Conservation (phyloP, 2,113 vertebrate species). For the Misgurnus anguillicaudatus region DNA sequence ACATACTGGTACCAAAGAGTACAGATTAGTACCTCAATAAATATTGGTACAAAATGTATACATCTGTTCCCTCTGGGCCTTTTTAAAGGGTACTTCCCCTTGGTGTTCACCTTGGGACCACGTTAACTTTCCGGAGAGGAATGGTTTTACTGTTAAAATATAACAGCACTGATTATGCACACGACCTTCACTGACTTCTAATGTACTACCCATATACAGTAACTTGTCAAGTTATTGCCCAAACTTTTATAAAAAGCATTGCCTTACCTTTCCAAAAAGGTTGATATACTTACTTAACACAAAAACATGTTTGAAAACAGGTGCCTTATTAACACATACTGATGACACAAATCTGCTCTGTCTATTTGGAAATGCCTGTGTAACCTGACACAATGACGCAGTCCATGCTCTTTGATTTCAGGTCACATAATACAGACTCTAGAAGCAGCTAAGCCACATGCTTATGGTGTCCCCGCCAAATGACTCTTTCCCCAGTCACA, state of each 20-base stretch:
- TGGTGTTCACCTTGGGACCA: no score
- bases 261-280: no score
- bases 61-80: no score
- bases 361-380: conserved; percentile 16
- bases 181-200: background rate
- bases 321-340: background rate
- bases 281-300: no score
- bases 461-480: background rate
- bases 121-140: background rate
- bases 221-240: background rate
- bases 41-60: no score
- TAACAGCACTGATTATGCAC: background rate
- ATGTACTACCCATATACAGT: background rate
- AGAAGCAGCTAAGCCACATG: conserved; percentile 1
- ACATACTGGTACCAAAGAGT: no score
- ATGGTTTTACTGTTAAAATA: background rate
- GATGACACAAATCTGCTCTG: background rate
- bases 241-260: background rate
- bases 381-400: conserved; percentile 23
- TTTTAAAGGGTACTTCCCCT: no score
- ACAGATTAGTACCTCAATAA: no score
- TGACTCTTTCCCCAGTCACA: background rate
- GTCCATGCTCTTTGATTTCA: conserved; percentile 19
- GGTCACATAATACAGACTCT: conserved; percentile 19
- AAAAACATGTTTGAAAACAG: background rate